phyloP scores from a whole-genome alignment of 2,797 vertebrate species.

The Phaenicophaeus curvirostris region DNA sequence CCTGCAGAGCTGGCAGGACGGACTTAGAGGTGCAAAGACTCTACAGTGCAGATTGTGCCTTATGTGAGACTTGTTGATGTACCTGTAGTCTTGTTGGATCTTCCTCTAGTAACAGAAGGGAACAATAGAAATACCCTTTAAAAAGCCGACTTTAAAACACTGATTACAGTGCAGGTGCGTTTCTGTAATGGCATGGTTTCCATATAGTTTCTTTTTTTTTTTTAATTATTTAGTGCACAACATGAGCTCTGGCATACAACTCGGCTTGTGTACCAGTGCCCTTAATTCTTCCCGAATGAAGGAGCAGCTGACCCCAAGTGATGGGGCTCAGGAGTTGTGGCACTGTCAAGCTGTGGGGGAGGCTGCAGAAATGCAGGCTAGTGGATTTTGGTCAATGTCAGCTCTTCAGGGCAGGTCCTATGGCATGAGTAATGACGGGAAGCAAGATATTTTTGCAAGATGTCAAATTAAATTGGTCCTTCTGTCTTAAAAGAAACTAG shows the following conservation, averaged over 20 bases:
- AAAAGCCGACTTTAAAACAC: neutral
- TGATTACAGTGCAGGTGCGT: neutral
- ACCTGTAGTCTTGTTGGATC: neutral
- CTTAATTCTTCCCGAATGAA: fast-evolving
- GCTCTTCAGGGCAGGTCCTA: neutral
- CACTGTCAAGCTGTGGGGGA: neutral
- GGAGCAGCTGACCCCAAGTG: neutral
- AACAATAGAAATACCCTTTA: neutral
- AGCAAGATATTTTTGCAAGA: slow-evolving; percentile 14
- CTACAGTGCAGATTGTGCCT: neutral
- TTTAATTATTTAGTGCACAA: neutral
- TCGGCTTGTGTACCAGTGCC: neutral
- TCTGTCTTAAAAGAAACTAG: neutral
- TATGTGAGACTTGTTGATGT: neutral
- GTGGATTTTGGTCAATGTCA: neutral
- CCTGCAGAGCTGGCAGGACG: neutral
- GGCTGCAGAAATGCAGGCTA: neutral
- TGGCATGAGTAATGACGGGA: neutral
- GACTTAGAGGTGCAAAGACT: neutral
- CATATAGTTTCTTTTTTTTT: neutral
- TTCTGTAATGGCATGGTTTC: neutral
- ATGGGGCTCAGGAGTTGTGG: neutral
- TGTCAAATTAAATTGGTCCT: neutral
- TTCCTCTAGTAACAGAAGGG: neutral
- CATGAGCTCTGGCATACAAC: neutral